Base-by-base conservation (phyloP, 2,113 vertebrate species). In the Rhodinocichla rosea region DNA sequence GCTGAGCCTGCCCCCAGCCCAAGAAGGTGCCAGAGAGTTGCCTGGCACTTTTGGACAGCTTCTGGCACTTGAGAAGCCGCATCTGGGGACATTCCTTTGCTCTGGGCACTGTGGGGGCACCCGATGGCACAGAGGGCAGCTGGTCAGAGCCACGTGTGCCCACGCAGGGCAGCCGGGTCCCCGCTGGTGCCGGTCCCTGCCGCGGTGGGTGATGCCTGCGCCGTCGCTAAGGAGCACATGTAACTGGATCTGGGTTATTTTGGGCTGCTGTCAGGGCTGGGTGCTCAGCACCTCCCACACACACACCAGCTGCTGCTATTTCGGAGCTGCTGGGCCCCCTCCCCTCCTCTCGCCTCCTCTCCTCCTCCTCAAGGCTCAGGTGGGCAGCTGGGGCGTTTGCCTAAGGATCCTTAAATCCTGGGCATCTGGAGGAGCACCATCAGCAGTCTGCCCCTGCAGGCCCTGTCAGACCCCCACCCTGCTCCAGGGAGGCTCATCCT, bases 191-290 rank as follows among this genome's bases (percentile, higher is more conserved):
- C 13, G 23, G 67, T 30, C 32, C 49, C 68, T 76, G 76, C 78
- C 42, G n/a, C 3, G 20, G 62, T 50, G 89, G 95, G 87, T 97
- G 97, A 97, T 97, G 96, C 87, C 94, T 90, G 93, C 16, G 9
- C 91, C 71, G 91, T 93, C 95, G 96, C 97, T 95, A 97, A 90
- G 97, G 90, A 78, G 96, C 94, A 87, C 90, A 95, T 97, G 97
- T 97, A 96, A 97, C 97, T 97, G 96, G 96, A 98, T 97, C 97
- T 94, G 95, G 97, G 98, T 97, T 98, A 98, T 98, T 98, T 98
- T 98, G 96, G 97, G 98, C 97, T 98, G 97, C 97, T 98, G 97
- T 97, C 96, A 97, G 97, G 97, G 95, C 93, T 97, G 97, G 92
- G 96, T 93, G 93, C 77, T 94, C 96, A 97, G 97, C 97, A 95